phyloP scores from a whole-genome alignment of 2,113 vertebrate genomes.

The Planiliza haematocheilus region DNA sequence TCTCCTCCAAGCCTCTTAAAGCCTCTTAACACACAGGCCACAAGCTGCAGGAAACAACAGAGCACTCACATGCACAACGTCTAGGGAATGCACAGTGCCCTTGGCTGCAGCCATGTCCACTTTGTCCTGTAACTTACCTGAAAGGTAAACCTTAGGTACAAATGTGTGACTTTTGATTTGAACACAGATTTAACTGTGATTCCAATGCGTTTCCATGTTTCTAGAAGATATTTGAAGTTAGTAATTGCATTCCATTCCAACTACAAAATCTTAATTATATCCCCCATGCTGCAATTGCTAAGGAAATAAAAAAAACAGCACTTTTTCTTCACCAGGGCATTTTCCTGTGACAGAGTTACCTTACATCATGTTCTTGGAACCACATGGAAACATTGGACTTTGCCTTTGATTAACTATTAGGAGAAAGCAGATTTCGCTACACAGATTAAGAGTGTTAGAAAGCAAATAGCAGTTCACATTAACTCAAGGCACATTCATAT shows the following conservation, averaged over 20 bases:
- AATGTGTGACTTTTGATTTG: neutral
- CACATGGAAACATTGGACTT: slow-evolving; percentile 21
- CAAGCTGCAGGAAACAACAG: slow-evolving; percentile 62
- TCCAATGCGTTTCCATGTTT: neutral
- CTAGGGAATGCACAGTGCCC: slow-evolving; percentile 29
- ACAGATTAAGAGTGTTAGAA: neutral
- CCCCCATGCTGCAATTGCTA: slow-evolving; percentile 1
- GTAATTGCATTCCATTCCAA: neutral
- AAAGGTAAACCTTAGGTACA: slow-evolving; percentile 8
- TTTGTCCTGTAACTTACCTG: slow-evolving; percentile 15
- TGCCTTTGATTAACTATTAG: slow-evolving; percentile 25
- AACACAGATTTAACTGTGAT: neutral
- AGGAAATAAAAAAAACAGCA: slow-evolving; percentile 40
- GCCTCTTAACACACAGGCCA: slow-evolving; percentile 71
- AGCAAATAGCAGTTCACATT: neutral
- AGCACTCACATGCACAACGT: slow-evolving; percentile 38
- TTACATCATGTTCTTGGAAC: slow-evolving; percentile 30
- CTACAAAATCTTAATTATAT: neutral
- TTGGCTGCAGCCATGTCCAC: slow-evolving; percentile 57
- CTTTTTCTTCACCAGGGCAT: slow-evolving; percentile 10
- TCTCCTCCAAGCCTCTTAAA: slow-evolving; percentile 73
- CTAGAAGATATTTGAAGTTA: neutral
- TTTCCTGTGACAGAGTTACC: slow-evolving; percentile 18
- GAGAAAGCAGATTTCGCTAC: neutral
- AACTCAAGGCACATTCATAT: too few relatives aligned